These are phyloP conservation scores for Ernsta delagoae DNA, from an alignment of 2,888 invertebrate species.

Conservation along the genomic window DNA sequence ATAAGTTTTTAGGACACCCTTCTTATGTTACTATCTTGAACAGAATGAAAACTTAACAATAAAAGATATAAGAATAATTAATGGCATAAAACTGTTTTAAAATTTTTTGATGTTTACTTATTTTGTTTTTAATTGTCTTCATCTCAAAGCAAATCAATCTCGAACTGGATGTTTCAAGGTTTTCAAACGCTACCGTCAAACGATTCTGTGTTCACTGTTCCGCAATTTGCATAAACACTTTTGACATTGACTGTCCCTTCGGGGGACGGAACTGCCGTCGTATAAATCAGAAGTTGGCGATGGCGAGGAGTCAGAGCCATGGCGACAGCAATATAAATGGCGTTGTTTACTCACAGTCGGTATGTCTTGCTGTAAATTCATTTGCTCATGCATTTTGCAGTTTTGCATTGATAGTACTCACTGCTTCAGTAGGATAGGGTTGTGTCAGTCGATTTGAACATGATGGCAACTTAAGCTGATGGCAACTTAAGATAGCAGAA, in stretches of 20 bases:
- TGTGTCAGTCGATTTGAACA: neutral
- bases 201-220: neutral
- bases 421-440: neutral
- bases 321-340: constrained; percentile 30
- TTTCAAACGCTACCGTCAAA: too few relatives aligned
- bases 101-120: too few relatives aligned
- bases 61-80: too few relatives aligned
- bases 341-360: constrained; percentile 21
- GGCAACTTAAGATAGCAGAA: too few relatives aligned
- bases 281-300: constrained; percentile 35
- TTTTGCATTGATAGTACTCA: neutral
- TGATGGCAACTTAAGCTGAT: neutral
- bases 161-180: too few relatives aligned
- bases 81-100: too few relatives aligned
- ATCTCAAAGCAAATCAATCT: too few relatives aligned
- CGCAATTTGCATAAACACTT: neutral
- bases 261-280: constrained; percentile 3
- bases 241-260: neutral
- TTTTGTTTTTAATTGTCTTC: too few relatives aligned
- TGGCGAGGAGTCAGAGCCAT: constrained; percentile 5
- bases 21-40: too few relatives aligned
- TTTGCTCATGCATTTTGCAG: neutral
- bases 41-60: too few relatives aligned
- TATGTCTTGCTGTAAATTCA: constrained; percentile 17
- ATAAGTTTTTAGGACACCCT: too few relatives aligned